Base-by-base conservation (phyloP, 2,113 vertebrate species). In the Dipodomys merriami region DNA sequence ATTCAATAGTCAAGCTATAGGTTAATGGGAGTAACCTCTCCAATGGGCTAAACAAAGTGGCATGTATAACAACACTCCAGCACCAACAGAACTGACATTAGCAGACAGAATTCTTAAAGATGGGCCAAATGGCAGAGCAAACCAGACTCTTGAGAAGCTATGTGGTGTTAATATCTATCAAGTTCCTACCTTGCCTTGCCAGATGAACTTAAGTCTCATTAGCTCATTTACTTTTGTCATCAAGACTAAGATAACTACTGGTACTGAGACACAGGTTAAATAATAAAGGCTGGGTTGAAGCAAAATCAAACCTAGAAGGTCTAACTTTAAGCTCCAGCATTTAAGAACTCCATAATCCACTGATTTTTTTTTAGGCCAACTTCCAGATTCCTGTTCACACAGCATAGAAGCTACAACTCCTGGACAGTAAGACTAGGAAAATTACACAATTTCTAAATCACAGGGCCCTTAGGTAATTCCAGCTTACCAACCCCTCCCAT, bases 291-390 rank as follows among this genome's bases (percentile, higher is more conserved):
- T 72, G 53, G 11, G 11, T 1, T 49, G 27, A 86, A 74, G 33
- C 86, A 92, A 86, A 79, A 90, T 72, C 62, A 86, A 91, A 82
- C n/a, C 46, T 30, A 64, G 49, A 91, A 62, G n/a, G 9, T 67
- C 78, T 78, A 13, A 77, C 11, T 73, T 39, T 73, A 90, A 94
- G 20, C 13, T 15, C 19, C 7, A n/a, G 16, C 71, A 46, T 5
- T 62, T 76, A 84, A 76, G 64, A 30, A 65, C 15, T 7, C 1
- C 23, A 33, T 35, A 33, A 65, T 30, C 78, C 1, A 29, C 4
- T 44, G 82, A 39, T 94, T 79, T 72, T n/a, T 72, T 46, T 10
- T 29, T 39, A 77, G 35, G 33, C 64, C 65, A 35, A 29, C 30
- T 27, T 94, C 46, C 85, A 33, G 3, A 10, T 18, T 27, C 39